Conservation (phyloP, 2,888 invertebrate species). For the Heliconius cydno region DNA sequence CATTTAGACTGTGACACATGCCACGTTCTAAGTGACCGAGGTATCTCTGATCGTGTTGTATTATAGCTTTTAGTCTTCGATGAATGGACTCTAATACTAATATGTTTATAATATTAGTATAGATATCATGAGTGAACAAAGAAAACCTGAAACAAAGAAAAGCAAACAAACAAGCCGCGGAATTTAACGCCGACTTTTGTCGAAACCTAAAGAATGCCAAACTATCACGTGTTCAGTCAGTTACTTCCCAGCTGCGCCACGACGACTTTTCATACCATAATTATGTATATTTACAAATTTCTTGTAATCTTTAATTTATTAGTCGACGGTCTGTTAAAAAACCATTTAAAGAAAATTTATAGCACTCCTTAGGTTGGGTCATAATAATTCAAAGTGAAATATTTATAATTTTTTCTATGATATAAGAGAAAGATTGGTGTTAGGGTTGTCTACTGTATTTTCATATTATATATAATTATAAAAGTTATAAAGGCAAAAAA, state of each 20-base stretch:
- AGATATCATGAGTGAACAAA: not conserved
- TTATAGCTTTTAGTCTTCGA: no score
- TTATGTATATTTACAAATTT: conserved; percentile 35
- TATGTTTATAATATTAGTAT: not conserved
- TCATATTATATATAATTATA: no score
- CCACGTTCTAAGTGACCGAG: no score
- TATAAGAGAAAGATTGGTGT: conserved; percentile 42
- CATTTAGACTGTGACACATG: no score
- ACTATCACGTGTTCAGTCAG: not conserved
- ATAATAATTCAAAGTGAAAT: conserved; percentile 35
- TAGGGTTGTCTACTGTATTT: conserved; percentile 42
- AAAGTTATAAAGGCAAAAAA: no score
- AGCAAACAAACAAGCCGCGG: not conserved
- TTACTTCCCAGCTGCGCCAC: not conserved
- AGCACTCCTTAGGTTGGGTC: conserved; percentile 41
- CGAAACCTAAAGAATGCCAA: no score
- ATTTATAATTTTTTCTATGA: conserved; percentile 40
- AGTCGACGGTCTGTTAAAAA: conserved; percentile 45
- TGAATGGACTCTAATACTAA: no score
- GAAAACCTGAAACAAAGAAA: not conserved
- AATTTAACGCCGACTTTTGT: not conserved
- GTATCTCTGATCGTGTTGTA: no score
- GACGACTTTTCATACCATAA: conserved; percentile 27
- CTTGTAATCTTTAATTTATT: conserved; percentile 49
- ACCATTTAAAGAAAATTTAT: conserved; percentile 50